Evolutionary conservation across 2,113 vertebrate species (phyloP), one percentile per base, ranked within the genome.

Genomic region (Thymallus thymallus): DNA sequence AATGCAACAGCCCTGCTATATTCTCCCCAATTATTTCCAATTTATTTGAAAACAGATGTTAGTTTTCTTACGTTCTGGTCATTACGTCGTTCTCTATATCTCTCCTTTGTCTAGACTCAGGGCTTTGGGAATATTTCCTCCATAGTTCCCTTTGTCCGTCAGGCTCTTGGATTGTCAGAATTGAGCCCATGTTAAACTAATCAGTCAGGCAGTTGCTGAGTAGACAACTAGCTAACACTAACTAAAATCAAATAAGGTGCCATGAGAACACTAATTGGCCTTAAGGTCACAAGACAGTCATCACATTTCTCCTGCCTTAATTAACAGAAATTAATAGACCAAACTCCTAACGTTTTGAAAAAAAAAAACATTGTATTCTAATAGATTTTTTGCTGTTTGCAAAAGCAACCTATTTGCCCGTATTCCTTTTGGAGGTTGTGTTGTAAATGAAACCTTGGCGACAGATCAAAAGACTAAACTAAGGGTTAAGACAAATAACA

Each of bases 131-230:
- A 86, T 85, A 69, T 84, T 84, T 86, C 68, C 79, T 77, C 71
- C 80, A 63, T 81, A 75, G 86, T 76, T 69, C 46, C 78, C 76
- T 82, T 88, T 85, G 85, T 90, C 35, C 56, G 83, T 62, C 56
- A 70, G 14, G 29, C 68, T 81, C 72, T 71, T 79, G 65, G 48
- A 16, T 5, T 51, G 48, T 51, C 48, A 51, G 76, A 79, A 73
- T 82, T 86, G 77, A 77, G 80, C 60, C 72, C 6, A 65, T 69
- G 71, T 82, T 86, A 83, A 87, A 81, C 86, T 82, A 85, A 91
- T 88, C 88, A 87, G 82, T 85, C 84, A 81, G 79, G 78, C 84
- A 88, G 82, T 80, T 90, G 88, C 88, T 88, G 85, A 90, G 84
- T 85, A 74, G 84, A 79, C 88, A 80, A 77, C 78, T 83, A 68